phyloP scores from a whole-genome alignment of 2,888 invertebrate genomes.

The Lasioglossum leucozonium region DNA sequence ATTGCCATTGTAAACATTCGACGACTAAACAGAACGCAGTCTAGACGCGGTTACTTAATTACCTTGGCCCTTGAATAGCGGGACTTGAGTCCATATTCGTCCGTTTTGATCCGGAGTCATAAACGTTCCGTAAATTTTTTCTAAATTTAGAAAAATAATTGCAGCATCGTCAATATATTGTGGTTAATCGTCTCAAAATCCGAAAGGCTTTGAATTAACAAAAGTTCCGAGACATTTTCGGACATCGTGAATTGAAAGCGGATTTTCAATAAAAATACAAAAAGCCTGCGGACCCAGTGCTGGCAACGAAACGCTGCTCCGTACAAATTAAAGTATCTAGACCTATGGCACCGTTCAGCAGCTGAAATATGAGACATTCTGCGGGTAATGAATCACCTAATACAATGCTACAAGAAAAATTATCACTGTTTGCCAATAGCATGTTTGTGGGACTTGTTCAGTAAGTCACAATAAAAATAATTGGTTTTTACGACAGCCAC shows the following conservation, averaged over 20 bases:
- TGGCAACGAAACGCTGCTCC: neutral
- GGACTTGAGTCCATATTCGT: neutral
- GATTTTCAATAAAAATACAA: no score
- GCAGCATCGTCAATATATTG: no score
- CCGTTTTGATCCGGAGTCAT: neutral
- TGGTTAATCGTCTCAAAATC: no score
- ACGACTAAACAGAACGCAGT: neutral
- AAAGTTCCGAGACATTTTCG: no score
- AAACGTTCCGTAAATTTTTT: neutral
- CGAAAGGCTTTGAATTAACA: no score
- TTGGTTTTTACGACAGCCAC: no score
- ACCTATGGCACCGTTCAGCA: neutral
- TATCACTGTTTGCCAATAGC: neutral
- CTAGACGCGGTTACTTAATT: neutral
- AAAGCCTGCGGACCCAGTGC: no score
- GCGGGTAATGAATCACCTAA: neutral
- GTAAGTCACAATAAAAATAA: neutral
- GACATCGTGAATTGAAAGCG: no score
- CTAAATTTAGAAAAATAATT: no score
- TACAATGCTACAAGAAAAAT: neutral
- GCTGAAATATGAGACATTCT: neutral
- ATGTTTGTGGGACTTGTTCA: neutral
- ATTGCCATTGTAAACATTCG: slow-evolving; percentile 11
- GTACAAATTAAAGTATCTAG: neutral
- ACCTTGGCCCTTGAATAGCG: neutral